phyloP scores from a whole-genome alignment of 2,797 vertebrate genomes.

The Phyllotis vaccarum region DNA sequence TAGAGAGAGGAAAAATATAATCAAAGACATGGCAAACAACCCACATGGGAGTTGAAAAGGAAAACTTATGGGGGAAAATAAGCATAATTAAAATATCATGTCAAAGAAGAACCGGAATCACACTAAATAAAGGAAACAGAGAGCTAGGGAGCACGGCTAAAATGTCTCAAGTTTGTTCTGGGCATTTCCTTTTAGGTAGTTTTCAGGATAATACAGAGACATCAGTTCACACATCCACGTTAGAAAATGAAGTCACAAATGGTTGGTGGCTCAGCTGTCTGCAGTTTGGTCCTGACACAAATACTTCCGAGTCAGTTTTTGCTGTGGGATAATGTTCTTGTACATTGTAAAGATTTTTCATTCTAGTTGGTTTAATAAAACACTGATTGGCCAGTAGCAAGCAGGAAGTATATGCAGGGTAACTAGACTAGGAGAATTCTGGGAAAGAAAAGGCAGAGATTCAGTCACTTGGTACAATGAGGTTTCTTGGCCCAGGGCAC shows the following conservation, averaged over 20 bases:
- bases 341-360: no score
- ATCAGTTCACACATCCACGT: background rate
- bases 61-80: background rate
- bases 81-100: background rate
- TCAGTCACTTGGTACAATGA: no score
- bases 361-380: no score
- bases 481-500: no score
- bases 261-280: background rate
- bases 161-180: background rate
- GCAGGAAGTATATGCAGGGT: no score
- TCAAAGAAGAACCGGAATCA: background rate
- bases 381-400: no score
- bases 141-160: background rate
- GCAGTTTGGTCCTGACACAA: background rate
- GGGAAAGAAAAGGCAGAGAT: no score
- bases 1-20: background rate
- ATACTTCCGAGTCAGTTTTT: background rate
- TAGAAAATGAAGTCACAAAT: background rate
- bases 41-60: background rate
- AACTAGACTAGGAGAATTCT: no score
- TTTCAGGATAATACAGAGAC: background rate
- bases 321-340: no score
- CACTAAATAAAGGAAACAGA: background rate
- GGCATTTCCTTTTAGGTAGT: background rate
- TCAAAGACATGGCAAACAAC: background rate